Evolutionary conservation across 2,113 vertebrate species (phyloP).

Genomic region (Podocnemis expansa): DNA sequence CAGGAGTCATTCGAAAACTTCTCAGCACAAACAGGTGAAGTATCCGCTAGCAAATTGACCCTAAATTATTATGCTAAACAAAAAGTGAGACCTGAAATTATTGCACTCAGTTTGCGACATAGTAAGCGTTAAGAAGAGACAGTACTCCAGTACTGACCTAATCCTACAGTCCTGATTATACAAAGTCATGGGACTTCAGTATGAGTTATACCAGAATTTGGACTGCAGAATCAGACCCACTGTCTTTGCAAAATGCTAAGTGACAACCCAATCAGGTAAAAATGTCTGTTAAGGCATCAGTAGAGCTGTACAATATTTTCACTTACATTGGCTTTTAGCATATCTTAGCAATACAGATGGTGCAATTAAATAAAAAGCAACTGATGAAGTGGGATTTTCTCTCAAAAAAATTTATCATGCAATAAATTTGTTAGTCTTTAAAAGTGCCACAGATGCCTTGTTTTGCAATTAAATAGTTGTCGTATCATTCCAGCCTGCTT

Average conservation of each 20-base stretch:
- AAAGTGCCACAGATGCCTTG: too few relatives aligned
- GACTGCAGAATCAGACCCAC: neutral
- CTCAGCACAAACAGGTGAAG: neutral
- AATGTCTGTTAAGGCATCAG: accelerated
- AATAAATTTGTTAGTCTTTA: too few relatives aligned
- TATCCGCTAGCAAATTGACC: neutral
- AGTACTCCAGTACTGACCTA: neutral
- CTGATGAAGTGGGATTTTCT: too few relatives aligned
- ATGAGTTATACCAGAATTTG: neutral
- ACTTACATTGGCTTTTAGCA: neutral
- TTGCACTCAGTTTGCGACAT: neutral
- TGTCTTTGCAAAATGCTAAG: neutral
- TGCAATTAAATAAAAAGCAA: neutral
- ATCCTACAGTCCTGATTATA: neutral
- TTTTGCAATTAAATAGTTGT: neutral
- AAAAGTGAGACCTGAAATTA: neutral
- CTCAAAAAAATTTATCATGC: too few relatives aligned
- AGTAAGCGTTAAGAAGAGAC: neutral
- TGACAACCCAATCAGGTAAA: neutral
- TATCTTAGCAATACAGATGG: neutral
- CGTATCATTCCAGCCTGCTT: neutral
- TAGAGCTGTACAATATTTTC: neutral
- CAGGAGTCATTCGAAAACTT: accelerated
- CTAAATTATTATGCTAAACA: neutral
- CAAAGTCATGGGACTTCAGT: neutral